Evolutionary conservation across 2,113 vertebrate genomes (phyloP).

Genomic region (Podarcis raffonei): DNA sequence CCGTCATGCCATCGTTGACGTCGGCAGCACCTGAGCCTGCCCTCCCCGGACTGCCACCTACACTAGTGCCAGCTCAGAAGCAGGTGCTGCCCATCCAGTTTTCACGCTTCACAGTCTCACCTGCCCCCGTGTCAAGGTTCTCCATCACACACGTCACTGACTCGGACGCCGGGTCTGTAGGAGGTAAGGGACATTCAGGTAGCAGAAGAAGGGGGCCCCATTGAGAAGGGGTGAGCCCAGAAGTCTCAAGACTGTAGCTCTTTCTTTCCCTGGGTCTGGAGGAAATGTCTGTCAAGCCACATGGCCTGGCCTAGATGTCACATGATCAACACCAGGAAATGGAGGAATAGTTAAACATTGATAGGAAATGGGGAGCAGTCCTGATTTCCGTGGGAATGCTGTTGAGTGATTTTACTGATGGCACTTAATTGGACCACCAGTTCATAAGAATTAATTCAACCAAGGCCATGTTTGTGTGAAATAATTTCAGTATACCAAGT

Average conservation of each 20-base stretch:
- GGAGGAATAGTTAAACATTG: background rate
- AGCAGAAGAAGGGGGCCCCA: background rate
- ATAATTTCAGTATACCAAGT: background rate
- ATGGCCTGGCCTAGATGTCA: background rate
- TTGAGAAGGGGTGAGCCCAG: background rate
- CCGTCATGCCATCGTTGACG: constrained; percentile 60
- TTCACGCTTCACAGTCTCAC: constrained; percentile 92
- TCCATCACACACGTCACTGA: constrained; percentile 96
- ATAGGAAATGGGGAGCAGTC: background rate
- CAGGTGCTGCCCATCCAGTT: constrained; percentile 71
- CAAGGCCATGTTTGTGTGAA: background rate
- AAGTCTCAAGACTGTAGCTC: background rate
- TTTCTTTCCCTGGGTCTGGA: background rate
- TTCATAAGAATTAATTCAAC: background rate
- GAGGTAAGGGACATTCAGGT: constrained; percentile 77
- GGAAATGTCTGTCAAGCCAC: background rate
- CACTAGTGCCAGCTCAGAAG: constrained; percentile 60
- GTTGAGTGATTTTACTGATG: background rate
- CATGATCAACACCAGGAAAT: background rate
- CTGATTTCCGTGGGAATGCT: background rate
- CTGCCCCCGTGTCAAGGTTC: constrained; percentile 87
- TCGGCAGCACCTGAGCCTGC: background rate
- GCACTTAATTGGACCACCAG: background rate
- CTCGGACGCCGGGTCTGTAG: constrained; percentile 82
- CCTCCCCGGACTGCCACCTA: constrained; percentile 33